Evolutionary conservation across 1,140 invertebrate species (phyloP), one percentile per base, ranked within the genome.

Genomic region (Macrocentrus cingulum): DNA sequence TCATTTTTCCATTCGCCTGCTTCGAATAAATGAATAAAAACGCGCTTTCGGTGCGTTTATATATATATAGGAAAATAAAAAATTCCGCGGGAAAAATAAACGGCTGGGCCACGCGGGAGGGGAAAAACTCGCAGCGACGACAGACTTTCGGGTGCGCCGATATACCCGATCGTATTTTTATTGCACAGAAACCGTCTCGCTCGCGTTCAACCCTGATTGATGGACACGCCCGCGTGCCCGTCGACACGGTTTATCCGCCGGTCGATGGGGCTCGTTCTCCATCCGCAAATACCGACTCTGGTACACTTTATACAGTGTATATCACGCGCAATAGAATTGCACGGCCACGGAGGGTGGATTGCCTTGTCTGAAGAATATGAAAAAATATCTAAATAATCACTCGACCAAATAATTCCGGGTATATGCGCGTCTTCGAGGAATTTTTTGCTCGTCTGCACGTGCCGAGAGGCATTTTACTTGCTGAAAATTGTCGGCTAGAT

Each of bases 141-240:
- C 50, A 41, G 29, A 41, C 20, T 52, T 52, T 52, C 37, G 19
- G 36, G 22, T 23, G 11, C 18, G 34, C 18, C 18, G 8, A 18
- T 8, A 49, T 39, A 15, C 34, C 41, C 52, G 39, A 54, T 56
- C 41, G 44, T 56, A 39, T 50, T 57, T 57, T 57, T 50, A 50
- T 50, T 57, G 55, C 36, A n/a, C n/a, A 49, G 23, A 42, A 50
- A 57, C 34, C 15, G 29, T 48, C 11, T 57, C 55, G 36, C 19
- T 56, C 25, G 44, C 29, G 19, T 56, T 49, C 44, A 48, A 11
- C 11, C 36, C 36, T 52, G 46, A 57, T 57, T 50, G 45, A 57
- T 57, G 46, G 46, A 57, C 54, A 42, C 20, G 16, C 29, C 29
- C 20, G 50, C 36, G 50, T 52, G 50, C n/a, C 29, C 34, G 23